phyloP scores from a whole-genome alignment of 2,113 vertebrate species.

The Eretmochelys imbricata region DNA sequence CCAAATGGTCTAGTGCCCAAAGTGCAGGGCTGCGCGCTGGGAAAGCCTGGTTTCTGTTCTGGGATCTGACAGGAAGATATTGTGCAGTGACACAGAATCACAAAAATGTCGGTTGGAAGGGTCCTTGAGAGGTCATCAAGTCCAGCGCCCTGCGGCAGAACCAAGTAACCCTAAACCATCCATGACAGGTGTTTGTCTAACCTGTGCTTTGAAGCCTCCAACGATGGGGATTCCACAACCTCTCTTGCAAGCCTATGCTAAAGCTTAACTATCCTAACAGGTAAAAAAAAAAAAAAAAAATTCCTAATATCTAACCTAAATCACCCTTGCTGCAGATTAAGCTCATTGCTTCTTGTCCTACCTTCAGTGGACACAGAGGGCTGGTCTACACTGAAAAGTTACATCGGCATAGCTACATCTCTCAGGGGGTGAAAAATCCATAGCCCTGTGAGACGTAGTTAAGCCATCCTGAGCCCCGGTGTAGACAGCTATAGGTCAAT shows the following conservation, averaged over 20 bases:
- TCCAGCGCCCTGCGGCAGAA: not conserved
- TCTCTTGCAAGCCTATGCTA: not conserved
- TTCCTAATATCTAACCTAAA: too few species aligned
- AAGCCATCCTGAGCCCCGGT: too few species aligned
- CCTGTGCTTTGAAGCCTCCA: not conserved
- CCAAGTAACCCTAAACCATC: not conserved
- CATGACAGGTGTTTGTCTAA: not conserved
- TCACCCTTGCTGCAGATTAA: too few species aligned
- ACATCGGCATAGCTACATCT: too few species aligned
- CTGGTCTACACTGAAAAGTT: too few species aligned
- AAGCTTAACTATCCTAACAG: not conserved
- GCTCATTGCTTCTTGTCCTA: too few species aligned
- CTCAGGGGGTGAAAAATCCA: too few species aligned
- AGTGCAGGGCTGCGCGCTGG: not conserved
- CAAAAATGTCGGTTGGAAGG: not conserved
- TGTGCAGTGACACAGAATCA: not conserved
- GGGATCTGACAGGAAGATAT: not conserved
- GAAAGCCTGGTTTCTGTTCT: not conserved
- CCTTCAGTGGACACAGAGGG: too few species aligned
- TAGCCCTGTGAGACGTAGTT: too few species aligned
- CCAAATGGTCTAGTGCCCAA: not conserved
- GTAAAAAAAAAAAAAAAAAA: too few species aligned
- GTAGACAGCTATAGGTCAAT: too few species aligned
- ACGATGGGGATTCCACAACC: not conserved
- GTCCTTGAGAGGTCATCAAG: not conserved